Base-by-base conservation (phyloP, 1,140 invertebrate species). In the Drosophila triauraria region DNA sequence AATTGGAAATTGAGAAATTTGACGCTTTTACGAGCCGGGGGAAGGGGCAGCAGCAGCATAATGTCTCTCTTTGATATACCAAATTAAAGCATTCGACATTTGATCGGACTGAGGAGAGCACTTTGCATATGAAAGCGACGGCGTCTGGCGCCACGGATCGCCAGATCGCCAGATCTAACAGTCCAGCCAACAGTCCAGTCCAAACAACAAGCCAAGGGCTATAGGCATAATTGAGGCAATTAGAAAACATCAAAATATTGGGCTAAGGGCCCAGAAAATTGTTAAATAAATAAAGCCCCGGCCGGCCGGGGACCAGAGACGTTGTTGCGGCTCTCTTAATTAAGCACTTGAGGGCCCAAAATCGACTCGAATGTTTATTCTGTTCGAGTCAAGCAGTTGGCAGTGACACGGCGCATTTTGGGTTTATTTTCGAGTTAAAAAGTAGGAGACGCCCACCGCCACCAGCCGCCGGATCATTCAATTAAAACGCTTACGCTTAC, bases 241-340 rank as follows among this genome's bases (percentile, higher is more conserved):
- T 87, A 87, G 85, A 87, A 87, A 87, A 87, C 85, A 87, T 90
- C 85, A 80, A 87, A 90, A 87, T 87, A 87, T 84, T 88, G 77
- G 77, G 50, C 68, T 13, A 54, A 67, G 71, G 61, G 50, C 61
- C 32, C 40, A 67, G 71, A 69, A 90, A 87, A 88, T 90, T 69
- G 67, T 88, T 85, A 82, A 84, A 78, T 84, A 88, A 88, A 88
- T 85, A 88, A 85, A 76, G 70, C 56, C 74, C 63, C 48, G 71
- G 38, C 20, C 75, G 79, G 10, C 15, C n/a, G 4, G 47, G 15
- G 23, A 25, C n/a, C 50, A 4, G 17, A 70, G 77, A 78, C 82
- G 69, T 71, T 82, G 74, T 77, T 76, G 72, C 56, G 63, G 74
- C 68, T 75, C 74, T 81, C 84, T 84, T 88, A 88, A 88, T 88